Base-by-base conservation (phyloP, 2,113 vertebrate genomes). In the Kryptolebias marmoratus region DNA sequence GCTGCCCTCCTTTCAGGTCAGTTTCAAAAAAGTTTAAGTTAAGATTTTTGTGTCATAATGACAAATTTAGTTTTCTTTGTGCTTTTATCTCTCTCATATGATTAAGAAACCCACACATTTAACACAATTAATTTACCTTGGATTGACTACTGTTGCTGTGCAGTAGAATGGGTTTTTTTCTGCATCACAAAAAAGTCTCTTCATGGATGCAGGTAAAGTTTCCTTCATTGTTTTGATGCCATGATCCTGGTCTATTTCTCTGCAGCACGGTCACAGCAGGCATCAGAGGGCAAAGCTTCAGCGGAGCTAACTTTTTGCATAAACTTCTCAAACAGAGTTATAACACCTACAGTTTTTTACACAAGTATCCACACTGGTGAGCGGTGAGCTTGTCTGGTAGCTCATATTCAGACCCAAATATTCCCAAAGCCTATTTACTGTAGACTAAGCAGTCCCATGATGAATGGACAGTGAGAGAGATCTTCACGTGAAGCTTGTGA, bases 201-300 rank as follows among this genome's bases (percentile, higher is more conserved):
- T 73, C 64, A 84, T 18, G 27, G 65, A 71, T 75, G 65, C 75
- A 65, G 71, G 63, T 47, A 75, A 67, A 1, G 72, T 62, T 52
- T n/a, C 60, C 47, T 70, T 81, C 77, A 75, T 78, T 16, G 66
- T 71, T 72, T 82, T 79, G 59, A 82, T 73, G 55, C 75, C 55
- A 16, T 75, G 47, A 32, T 76, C 72, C n/a, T 71, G 31, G 10
- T 82, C 66, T 31, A 49, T 66, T 54, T 71, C 42, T 56, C 42
- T 57, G 30, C 5, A 42, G 39, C 39, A 42, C 47, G 7, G 64
- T 71, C 18, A 79, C 59, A 28, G 64, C 80, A 66, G 74, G 77
- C 57, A 31, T 80, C 71, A 39, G 60, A 49, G 64, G 72, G 71
- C 9, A 65, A 5, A 44, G 39, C 0, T 12, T 44, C 36, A 60